phyloP scores from a whole-genome alignment of 2,797 vertebrate species.

The Myripristis murdjan region DNA sequence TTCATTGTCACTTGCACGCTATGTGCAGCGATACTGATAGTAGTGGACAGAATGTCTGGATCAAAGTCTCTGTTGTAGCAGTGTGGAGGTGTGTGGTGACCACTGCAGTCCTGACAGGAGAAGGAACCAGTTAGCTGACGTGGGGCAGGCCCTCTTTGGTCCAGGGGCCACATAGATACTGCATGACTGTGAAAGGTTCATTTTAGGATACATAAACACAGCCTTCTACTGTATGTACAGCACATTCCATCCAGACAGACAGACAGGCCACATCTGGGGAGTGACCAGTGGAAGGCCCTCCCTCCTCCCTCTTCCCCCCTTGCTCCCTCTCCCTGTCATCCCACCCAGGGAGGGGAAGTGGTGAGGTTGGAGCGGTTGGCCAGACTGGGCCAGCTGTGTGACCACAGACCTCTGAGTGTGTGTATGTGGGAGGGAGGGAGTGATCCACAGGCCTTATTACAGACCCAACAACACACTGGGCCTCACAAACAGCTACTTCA shows the following conservation, averaged over 20 bases:
- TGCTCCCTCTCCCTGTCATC: slow-evolving; percentile 76
- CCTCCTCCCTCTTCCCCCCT: slow-evolving; percentile 64
- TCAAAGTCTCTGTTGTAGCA: slow-evolving; percentile 64
- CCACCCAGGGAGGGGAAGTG: slow-evolving; percentile 88
- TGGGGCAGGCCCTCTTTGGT: slow-evolving; percentile 49
- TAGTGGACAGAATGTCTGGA: slow-evolving; percentile 73
- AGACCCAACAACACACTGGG: slow-evolving; percentile 77
- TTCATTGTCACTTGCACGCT: slow-evolving; percentile 65
- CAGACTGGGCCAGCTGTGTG: slow-evolving; percentile 82
- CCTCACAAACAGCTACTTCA: slow-evolving; percentile 83
- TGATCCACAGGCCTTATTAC: slow-evolving; percentile 83
- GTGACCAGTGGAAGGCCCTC: slow-evolving; percentile 59
- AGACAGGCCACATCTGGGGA: slow-evolving; percentile 74
- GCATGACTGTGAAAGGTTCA: slow-evolving; percentile 75
- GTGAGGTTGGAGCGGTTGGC: slow-evolving; percentile 84
- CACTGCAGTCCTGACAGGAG: slow-evolving; percentile 34
- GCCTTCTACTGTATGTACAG: slow-evolving; percentile 69
- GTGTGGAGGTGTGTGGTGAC: slow-evolving; percentile 53
- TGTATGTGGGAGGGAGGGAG: slow-evolving; percentile 72
- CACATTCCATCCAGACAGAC: slow-evolving; percentile 66
- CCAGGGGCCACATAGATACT: slow-evolving; percentile 65
- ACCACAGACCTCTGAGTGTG: slow-evolving; percentile 84
- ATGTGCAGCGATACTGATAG: slow-evolving; percentile 67
- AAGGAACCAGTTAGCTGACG: slow-evolving; percentile 50
- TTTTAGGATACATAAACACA: slow-evolving; percentile 80